Evolutionary conservation across 1,140 invertebrate species (phyloP).

Genomic region (Halictus rubicundus): DNA sequence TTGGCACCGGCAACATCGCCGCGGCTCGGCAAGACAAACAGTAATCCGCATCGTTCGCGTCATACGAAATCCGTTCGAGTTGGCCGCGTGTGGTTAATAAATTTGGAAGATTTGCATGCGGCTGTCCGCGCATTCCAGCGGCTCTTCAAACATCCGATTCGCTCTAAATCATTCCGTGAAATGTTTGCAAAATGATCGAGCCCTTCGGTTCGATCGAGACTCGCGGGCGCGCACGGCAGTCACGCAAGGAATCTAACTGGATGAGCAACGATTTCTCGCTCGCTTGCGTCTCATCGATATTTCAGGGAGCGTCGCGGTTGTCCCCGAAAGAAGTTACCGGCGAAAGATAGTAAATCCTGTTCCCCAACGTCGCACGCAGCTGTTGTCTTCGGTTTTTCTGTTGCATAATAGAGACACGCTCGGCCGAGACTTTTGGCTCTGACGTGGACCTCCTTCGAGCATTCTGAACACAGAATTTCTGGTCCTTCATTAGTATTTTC

Average conservation of each 20-base stretch:
- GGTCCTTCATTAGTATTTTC: not conserved
- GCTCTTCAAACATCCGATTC: constrained; percentile 8
- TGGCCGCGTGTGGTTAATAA: constrained; percentile 14
- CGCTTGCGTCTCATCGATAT: constrained; percentile 37
- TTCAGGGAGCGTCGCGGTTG: constrained; percentile 25
- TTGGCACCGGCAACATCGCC: not conserved
- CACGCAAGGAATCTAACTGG: not conserved
- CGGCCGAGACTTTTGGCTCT: constrained; percentile 43
- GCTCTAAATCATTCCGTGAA: constrained; percentile 13
- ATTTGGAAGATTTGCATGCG: constrained; percentile 13
- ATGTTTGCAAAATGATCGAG: constrained; percentile 4
- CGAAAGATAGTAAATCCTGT: constrained; percentile 58
- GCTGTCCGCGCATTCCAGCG: not conserved
- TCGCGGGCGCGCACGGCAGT: not conserved
- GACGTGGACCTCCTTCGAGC: constrained; percentile 27
- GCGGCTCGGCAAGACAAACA: not conserved
- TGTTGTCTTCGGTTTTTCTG: constrained; percentile 47
- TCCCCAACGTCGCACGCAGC: constrained; percentile 51
- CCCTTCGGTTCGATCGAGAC: too few relatives aligned
- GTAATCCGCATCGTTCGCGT: not conserved
- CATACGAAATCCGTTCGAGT: not conserved
- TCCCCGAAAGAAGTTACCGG: constrained; percentile 28
- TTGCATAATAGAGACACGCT: constrained; percentile 57
- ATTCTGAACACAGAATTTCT: constrained; percentile 15
- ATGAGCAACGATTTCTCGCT: constrained; percentile 29